phyloP scores from a whole-genome alignment of 2,797 vertebrate genomes.

The Tolypeutes matacus region DNA sequence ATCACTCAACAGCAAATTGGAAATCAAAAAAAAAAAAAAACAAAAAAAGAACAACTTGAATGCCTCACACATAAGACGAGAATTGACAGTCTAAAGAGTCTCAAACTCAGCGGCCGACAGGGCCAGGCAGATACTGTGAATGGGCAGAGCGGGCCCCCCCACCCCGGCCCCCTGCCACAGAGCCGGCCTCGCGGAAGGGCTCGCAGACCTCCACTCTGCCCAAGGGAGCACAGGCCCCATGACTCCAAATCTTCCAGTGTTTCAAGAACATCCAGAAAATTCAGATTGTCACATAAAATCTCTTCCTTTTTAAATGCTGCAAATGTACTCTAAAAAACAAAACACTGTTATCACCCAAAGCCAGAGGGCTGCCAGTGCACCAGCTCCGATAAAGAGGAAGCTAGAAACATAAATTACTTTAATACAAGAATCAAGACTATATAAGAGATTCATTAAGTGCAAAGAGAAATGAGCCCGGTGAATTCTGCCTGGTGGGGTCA shows the following conservation, averaged over 20 bases:
- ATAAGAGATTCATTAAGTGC: background rate
- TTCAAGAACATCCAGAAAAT: background rate
- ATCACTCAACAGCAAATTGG: background rate
- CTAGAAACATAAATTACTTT: background rate
- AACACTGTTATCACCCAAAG: background rate
- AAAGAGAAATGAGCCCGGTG: background rate
- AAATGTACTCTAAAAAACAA: background rate
- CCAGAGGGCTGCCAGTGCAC: background rate
- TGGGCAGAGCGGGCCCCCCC: fast-evolving
- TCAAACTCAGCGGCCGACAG: background rate
- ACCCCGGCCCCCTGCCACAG: fast-evolving
- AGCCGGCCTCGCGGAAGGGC: background rate
- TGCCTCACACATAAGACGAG: background rate
- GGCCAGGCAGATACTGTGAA: too few relatives aligned
- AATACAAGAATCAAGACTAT: background rate
- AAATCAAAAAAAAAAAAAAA: background rate
- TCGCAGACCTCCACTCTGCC: too few relatives aligned
- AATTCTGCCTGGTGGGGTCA: fast-evolving
- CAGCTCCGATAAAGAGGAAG: background rate
- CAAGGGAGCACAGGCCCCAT: background rate
- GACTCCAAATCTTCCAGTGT: background rate
- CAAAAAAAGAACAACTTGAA: background rate
- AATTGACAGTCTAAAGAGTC: background rate
- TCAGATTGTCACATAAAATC: background rate
- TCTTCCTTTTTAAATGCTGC: background rate